These are phyloP conservation scores for Cygnus olor DNA, from an alignment of 2,797 vertebrate species.

Conservation along the genomic window DNA sequence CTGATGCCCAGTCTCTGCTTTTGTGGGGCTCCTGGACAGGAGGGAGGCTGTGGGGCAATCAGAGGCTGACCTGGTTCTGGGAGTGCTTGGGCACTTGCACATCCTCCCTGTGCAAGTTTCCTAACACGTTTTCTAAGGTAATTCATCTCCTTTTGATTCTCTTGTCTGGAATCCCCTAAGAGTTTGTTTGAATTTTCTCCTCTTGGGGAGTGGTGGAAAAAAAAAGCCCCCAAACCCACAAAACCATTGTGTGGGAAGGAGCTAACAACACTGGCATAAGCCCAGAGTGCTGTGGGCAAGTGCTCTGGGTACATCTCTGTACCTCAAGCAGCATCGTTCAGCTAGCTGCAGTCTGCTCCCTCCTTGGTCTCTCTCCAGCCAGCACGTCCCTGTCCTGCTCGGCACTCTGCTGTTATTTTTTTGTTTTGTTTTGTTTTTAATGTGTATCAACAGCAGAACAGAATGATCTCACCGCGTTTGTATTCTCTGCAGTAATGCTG, in stretches of 20 bases:
- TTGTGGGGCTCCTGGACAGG: neutral
- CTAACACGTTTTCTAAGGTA: neutral
- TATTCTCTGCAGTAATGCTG: neutral
- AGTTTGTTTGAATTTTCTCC: neutral
- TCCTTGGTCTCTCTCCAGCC: neutral
- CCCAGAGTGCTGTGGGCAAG: neutral
- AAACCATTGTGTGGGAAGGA: neutral
- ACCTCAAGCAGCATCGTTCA: rapidly evolving
- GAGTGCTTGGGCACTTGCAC: neutral
- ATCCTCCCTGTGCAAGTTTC: neutral
- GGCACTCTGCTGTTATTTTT: neutral
- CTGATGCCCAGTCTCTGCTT: neutral
- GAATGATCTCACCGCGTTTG: conserved; percentile 36
- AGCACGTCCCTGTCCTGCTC: neutral
- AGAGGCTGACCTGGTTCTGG: neutral
- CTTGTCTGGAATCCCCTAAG: neutral
- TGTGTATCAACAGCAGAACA: conserved; percentile 9
- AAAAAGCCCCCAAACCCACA: neutral
- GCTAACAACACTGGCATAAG: neutral
- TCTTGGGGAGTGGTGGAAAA: neutral
- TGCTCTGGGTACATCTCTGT: neutral
- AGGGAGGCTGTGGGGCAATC: neutral
- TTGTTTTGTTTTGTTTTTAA: neutral
- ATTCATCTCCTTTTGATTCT: neutral
- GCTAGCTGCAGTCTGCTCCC: conserved; percentile 14